Conservation (phyloP, 1,140 invertebrate species). For the Calephelis nemesis region DNA sequence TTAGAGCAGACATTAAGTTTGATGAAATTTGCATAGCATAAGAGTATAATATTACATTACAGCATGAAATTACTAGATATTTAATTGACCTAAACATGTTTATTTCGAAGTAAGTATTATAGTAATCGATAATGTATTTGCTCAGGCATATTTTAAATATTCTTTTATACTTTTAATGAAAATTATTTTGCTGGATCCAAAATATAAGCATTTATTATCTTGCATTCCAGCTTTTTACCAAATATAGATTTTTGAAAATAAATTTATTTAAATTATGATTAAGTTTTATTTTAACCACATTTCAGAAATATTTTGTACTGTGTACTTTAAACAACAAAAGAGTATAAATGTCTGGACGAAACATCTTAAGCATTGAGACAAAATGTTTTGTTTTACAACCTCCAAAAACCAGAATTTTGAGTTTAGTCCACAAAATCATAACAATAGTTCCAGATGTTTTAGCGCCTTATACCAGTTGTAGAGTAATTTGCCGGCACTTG, state of each 20-base stretch:
- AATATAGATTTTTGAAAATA: conserved; percentile 49
- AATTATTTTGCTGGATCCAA: conserved; percentile 49
- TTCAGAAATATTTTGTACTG: too few relatives aligned
- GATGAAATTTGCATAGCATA: conserved; percentile 36
- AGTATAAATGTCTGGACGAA: too few relatives aligned
- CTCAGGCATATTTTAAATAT: conserved; percentile 23
- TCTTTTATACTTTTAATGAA: conserved; percentile 38
- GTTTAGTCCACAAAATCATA: too few relatives aligned
- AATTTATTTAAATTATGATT: conserved; percentile 16
- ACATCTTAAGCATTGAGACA: too few relatives aligned
- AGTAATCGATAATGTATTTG: conserved; percentile 25
- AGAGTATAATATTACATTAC: conserved; percentile 18
- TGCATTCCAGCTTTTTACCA: conserved; percentile 73
- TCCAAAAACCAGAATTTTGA: too few relatives aligned
- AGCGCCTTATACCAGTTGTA: too few relatives aligned
- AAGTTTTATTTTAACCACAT: too few relatives aligned
- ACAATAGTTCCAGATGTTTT: too few relatives aligned
- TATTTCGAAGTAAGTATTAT: conserved; percentile 22
- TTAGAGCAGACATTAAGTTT: conserved; percentile 26
- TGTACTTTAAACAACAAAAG: too few relatives aligned
- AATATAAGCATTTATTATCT: conserved; percentile 64
- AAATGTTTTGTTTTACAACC: too few relatives aligned
- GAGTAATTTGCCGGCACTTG: too few relatives aligned
- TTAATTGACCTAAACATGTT: conserved; percentile 23
- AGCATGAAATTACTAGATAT: conserved; percentile 23